Conservation (phyloP, 2,888 invertebrate genomes). For the Drosophila melanosoma region DNA sequence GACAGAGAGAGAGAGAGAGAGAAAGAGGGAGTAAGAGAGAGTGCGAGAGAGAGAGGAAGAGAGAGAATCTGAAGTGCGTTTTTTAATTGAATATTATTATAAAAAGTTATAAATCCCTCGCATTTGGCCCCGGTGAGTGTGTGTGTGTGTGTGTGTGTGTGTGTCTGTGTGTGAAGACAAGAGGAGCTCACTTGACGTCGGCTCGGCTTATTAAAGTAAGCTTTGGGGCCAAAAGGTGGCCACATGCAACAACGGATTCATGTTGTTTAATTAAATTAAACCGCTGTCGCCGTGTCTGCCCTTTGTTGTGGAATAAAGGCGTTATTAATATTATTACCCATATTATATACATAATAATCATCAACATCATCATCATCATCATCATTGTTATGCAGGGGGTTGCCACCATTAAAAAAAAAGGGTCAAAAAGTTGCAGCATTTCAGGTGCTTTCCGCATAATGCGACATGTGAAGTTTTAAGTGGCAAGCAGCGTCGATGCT, state of each 20-base stretch:
- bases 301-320: slow-evolving; percentile 75
- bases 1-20: not conserved
- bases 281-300: slow-evolving; percentile 55
- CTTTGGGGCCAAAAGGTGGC: slow-evolving; percentile 68
- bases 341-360: slow-evolving; percentile 25
- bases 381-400: slow-evolving; percentile 7
- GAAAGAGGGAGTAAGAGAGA: not conserved
- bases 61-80: slow-evolving; percentile 63
- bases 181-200: slow-evolving; percentile 36
- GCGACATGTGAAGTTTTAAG: slow-evolving; percentile 72
- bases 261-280: slow-evolving; percentile 81
- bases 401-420: slow-evolving; percentile 31
- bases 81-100: slow-evolving; percentile 80
- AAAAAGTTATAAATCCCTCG: slow-evolving; percentile 77
- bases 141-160: not conserved
- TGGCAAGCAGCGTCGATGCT: slow-evolving; percentile 59
- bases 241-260: slow-evolving; percentile 69
- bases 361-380: not conserved
- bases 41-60: not conserved
- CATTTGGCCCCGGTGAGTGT: slow-evolving; percentile 43
- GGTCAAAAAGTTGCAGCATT: slow-evolving; percentile 52
- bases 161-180: not conserved
- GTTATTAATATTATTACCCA: slow-evolving; percentile 78
- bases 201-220: slow-evolving; percentile 63
- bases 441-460: slow-evolving; percentile 72